phyloP scores from a whole-genome alignment of 2,888 invertebrate species.

The Ophion costatus region DNA sequence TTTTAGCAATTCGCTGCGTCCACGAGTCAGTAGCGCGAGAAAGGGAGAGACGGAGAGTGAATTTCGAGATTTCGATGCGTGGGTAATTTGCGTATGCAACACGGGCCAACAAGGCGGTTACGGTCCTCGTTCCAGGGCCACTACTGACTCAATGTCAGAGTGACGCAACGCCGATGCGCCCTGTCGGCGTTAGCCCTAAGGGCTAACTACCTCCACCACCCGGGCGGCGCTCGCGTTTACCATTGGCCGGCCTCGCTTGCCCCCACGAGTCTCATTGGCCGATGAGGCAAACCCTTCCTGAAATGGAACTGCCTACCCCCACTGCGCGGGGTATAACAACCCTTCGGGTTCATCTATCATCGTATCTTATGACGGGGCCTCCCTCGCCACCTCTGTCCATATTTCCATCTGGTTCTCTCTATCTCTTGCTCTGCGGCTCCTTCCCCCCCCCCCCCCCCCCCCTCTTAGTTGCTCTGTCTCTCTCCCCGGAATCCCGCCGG shows the following conservation, averaged over 20 bases:
- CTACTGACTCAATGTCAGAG: constrained; percentile 80
- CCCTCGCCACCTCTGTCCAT: constrained; percentile 78
- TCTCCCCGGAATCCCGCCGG: constrained; percentile 7
- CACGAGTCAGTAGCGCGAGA: not conserved
- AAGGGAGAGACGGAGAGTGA: not conserved
- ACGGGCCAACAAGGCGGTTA: constrained; percentile 60
- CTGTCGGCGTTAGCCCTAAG: constrained; percentile 75
- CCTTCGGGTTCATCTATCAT: constrained; percentile 82
- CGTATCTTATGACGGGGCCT: constrained; percentile 77
- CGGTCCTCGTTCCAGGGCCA: constrained; percentile 74
- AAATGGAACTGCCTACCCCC: constrained; percentile 55
- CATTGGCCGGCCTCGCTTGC: constrained; percentile 55
- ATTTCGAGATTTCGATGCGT: constrained; percentile 19
- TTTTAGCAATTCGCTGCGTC: not conserved
- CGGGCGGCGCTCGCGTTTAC: constrained; percentile 38
- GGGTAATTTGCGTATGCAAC: constrained; percentile 38
- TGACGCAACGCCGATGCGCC: constrained; percentile 79
- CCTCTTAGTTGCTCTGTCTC: not conserved
- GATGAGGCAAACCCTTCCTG: constrained; percentile 75
- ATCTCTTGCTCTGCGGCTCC: constrained; percentile 43
- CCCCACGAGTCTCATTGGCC: constrained; percentile 59
- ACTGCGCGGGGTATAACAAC: constrained; percentile 74
- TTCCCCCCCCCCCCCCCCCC: too few relatives aligned
- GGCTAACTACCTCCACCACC: constrained; percentile 78
- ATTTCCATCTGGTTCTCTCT: constrained; percentile 51